phyloP scores from a whole-genome alignment of 2,888 invertebrate genomes.

The Calliopum simillimum region DNA sequence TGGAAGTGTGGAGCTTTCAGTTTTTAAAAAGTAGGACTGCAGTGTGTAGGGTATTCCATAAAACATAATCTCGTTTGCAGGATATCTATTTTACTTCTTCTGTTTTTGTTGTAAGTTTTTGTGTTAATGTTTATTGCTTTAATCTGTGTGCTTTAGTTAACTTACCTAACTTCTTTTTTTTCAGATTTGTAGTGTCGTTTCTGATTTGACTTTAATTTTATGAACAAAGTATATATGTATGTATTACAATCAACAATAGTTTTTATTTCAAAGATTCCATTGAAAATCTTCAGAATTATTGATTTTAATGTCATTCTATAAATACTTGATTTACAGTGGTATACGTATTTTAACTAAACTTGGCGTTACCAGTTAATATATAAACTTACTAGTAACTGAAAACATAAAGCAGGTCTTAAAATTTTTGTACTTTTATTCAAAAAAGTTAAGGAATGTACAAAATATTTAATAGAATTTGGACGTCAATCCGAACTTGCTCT shows the following conservation, averaged over 20 bases:
- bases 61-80: neutral
- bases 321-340: conserved; percentile 6
- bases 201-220: neutral
- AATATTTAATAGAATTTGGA: too few relatives aligned
- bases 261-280: neutral
- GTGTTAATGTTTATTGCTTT: conserved; percentile 14
- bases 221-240: too few relatives aligned
- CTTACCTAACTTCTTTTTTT: neutral
- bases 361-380: too few relatives aligned
- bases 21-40: too few relatives aligned
- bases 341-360: too few relatives aligned
- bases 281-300: neutral
- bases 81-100: neutral
- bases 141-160: conserved; percentile 17
- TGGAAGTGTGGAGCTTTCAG: too few relatives aligned
- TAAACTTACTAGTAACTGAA: too few relatives aligned
- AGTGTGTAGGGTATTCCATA: too few relatives aligned
- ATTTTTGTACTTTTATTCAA: too few relatives aligned
- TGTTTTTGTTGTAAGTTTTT: neutral
- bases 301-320: neutral
- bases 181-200: neutral
- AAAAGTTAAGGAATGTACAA: too few relatives aligned
- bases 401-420: neutral
- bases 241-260: too few relatives aligned
- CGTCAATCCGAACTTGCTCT: too few relatives aligned